phyloP scores from a whole-genome alignment of 1,140 invertebrate species.

The Probaryconus sp. region DNA sequence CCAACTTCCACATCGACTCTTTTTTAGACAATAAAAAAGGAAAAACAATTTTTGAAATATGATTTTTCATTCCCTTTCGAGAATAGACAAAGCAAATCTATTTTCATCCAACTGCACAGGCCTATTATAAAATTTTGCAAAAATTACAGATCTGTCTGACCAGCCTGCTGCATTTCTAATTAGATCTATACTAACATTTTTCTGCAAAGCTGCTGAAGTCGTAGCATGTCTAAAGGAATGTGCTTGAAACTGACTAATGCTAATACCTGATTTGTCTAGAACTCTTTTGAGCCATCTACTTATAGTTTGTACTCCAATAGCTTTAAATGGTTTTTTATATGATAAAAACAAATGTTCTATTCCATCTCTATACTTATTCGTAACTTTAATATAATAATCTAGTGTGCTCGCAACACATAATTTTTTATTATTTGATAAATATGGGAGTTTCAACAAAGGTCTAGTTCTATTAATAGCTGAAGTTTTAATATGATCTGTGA shows the following conservation, averaged over 20 bases:
- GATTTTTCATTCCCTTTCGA: constrained; percentile 1
- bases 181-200: constrained; percentile 6
- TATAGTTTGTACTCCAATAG: constrained; percentile 13
- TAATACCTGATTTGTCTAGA: no score
- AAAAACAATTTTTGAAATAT: constrained; percentile 1
- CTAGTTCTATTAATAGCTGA: constrained; percentile 34
- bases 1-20: no score
- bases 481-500: constrained; percentile 50
- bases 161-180: constrained; percentile 6
- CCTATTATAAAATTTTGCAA: constrained; percentile 13
- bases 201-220: background rate
- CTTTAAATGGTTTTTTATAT: constrained; percentile 13
- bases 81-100: constrained; percentile 7
- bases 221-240: constrained; percentile 14
- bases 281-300: constrained; percentile 34
- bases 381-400: constrained; percentile 8
- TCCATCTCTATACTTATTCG: background rate
- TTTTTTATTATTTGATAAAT: constrained; percentile 1
- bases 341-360: constrained; percentile 14
- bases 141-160: background rate
- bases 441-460: constrained; percentile 14
- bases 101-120: constrained; percentile 17
- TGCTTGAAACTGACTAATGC: constrained; percentile 8
- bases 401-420: constrained; percentile 15
- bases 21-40: no score